phyloP scores from a whole-genome alignment of 1,140 invertebrate genomes.

The Patella vulgata region DNA sequence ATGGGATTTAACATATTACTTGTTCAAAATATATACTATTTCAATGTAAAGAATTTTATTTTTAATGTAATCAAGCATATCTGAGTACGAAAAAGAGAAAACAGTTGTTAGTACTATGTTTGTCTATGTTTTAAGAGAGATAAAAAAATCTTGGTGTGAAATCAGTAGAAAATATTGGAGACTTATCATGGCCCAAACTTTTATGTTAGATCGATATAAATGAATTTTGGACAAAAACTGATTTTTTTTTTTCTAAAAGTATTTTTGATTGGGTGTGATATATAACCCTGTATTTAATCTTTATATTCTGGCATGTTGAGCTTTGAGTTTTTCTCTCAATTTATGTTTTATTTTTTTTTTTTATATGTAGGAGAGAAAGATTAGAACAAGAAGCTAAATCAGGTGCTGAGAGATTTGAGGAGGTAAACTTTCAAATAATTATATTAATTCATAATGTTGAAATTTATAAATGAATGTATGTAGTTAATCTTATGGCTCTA shows the following conservation, averaged over 20 bases:
- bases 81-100: no score
- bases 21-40: no score
- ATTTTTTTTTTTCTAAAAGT: conserved; percentile 1
- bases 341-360: conserved; percentile 18
- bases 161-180: no score
- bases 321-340: not conserved
- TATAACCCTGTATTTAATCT: not conserved
- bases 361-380: conserved; percentile 70
- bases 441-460: no score
- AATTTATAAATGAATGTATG: no score
- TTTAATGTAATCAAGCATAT: no score
- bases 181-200: not conserved
- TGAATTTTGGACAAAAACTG: not conserved
- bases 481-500: no score
- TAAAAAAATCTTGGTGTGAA: no score
- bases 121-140: no score
- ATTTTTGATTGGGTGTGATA: not conserved
- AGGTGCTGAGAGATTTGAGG: conserved; percentile 75
- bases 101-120: no score
- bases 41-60: no score
- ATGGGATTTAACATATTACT: no score
- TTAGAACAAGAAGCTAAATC: conserved; percentile 76
- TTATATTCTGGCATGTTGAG: not conserved
- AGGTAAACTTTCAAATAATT: conserved; percentile 76
- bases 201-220: not conserved